Evolutionary conservation across 2,888 invertebrate species (phyloP).

Genomic region (Catocala sponsa): DNA sequence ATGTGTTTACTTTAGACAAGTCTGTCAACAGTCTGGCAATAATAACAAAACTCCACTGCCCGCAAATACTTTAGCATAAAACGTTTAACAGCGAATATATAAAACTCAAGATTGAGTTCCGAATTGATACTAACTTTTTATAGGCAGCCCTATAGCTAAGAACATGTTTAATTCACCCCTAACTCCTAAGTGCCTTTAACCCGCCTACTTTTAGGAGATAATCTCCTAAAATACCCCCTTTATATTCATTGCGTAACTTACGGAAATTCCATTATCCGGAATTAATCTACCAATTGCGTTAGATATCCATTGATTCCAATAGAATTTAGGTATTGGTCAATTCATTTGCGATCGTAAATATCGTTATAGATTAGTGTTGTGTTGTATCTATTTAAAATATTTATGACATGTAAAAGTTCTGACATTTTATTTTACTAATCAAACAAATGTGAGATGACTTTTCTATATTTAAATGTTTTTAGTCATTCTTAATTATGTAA

Average conservation of each 20-base stretch:
- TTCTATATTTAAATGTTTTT: too few relatives aligned
- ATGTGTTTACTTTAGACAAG: too few relatives aligned
- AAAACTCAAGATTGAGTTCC: not conserved
- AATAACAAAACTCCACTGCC: too few relatives aligned
- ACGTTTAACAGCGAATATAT: constrained; percentile 1
- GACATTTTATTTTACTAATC: too few relatives aligned
- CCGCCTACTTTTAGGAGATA: constrained; percentile 16
- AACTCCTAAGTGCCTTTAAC: not conserved
- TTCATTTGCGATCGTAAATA: too few relatives aligned
- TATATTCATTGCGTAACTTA: constrained; percentile 13
- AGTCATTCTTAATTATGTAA: too few relatives aligned
- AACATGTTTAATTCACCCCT: constrained; percentile 3
- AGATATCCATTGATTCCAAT: constrained; percentile 1
- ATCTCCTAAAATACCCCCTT: constrained; percentile 14
- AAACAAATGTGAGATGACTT: too few relatives aligned
- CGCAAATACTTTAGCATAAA: not conserved
- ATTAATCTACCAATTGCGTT: constrained; percentile 19
- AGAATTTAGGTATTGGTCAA: too few relatives aligned
- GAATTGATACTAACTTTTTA: constrained; percentile 4
- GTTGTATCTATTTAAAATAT: too few relatives aligned
- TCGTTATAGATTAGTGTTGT: too few relatives aligned
- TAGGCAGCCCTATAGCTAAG: constrained; percentile 7
- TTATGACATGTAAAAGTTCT: too few relatives aligned
- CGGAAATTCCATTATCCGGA: constrained; percentile 20
- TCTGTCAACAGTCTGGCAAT: too few relatives aligned